Base-by-base conservation (phyloP, 2,888 invertebrate genomes). In the Drosophila picticornis region DNA sequence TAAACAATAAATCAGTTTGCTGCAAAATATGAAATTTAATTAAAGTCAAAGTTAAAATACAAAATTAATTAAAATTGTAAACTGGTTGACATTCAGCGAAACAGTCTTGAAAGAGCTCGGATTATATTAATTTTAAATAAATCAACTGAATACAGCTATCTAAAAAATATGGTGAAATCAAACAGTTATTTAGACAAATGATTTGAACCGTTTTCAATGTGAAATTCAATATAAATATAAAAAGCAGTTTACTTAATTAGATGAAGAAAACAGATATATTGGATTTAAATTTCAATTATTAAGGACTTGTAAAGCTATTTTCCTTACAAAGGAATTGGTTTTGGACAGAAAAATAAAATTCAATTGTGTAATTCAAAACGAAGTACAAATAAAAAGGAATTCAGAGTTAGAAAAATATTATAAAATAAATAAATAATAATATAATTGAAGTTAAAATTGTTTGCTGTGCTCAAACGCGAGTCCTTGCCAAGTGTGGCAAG, bases 401-500 rank as follows among this genome's bases (percentile, higher is more conserved):
- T 43, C 5, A 22, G 22, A 43, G 43, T 11, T 6, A 11, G 11
- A 22, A 22, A 46, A 46, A 4, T 46, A 46, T 46, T 46, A 16
- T 25, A 16, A 46, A 46, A 4, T 46, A 25, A 22, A 16, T 46
- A 46, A 50, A 27, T 19, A 50, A 19, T 50, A 0, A 3, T 50
- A 11, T 11, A 50, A 19, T 16, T 19, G 2, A 52, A 11, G 29
- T 52, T 52, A 4, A 55, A 22, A 27, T 25, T 36, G 16, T 55
- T 25, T 36, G 25, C 36, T 25, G 34, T 25, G 25, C 9, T 83
- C 78, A 81, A 82, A 66, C 60, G 71, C 71, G 50, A 51, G 48
- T 52, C 59, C 19, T 27, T 61, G 32, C 61, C 43, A 70, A 25
- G 22, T 55, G 27, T 27, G 57, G 60, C 64, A 29, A 27, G 63